A percentile compares a stretch with the other conserved stretches of the same genome.
Conservation (phyloP, 2,888 invertebrate species). For the Cephus rjabovi region DNA sequence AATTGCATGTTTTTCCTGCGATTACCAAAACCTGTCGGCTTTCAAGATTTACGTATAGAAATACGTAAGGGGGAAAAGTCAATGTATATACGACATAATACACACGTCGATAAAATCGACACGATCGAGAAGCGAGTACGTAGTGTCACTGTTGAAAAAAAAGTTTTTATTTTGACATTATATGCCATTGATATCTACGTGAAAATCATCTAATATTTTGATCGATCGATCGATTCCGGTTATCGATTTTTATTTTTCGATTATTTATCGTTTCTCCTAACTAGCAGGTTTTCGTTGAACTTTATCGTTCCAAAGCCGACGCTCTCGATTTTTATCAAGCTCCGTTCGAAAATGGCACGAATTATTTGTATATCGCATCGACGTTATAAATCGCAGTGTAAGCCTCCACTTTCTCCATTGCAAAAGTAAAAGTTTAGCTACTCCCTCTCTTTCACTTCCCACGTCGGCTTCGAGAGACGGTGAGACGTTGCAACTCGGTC, state of each 20-base stretch:
- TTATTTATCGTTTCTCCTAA: too few species aligned
- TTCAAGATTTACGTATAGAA: background rate
- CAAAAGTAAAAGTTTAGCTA: slow-evolving; percentile 58
- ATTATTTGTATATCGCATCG: background rate
- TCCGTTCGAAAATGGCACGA: background rate
- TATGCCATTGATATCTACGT: background rate
- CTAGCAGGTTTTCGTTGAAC: too few species aligned
- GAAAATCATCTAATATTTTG: background rate
- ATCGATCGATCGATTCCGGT: too few species aligned
- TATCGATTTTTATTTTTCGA: too few species aligned
- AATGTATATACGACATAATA: background rate
- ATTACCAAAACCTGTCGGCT: slow-evolving; percentile 44
- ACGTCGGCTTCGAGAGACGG: background rate
- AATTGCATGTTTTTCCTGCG: slow-evolving; percentile 60
- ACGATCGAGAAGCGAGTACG: background rate
- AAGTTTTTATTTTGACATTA: too few species aligned
- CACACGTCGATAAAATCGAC: background rate
- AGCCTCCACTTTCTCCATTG: slow-evolving; percentile 55
- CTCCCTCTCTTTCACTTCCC: background rate
- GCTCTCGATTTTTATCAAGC: background rate
- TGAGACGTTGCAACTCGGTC: background rate
- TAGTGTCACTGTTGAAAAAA: background rate
- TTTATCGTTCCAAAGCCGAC: background rate
- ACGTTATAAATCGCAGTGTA: slow-evolving; percentile 33
- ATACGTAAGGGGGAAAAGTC: background rate